These are phyloP conservation scores for Scophthalmus maximus DNA, from an alignment of 2,113 vertebrate species.

Conservation along the genomic window DNA sequence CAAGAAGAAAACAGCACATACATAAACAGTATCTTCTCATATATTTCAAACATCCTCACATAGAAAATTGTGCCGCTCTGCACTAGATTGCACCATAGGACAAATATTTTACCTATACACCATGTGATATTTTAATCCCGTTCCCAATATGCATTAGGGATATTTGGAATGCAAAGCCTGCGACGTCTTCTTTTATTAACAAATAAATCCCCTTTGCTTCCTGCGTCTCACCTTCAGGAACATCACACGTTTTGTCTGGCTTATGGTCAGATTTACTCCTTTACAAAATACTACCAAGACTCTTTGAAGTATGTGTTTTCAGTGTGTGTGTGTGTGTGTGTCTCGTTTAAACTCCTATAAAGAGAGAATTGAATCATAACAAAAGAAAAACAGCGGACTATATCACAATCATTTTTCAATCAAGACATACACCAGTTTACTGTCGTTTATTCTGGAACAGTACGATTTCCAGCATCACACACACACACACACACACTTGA, in stretches of 20 bases:
- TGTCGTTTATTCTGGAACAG: constrained; percentile 17
- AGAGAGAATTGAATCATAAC: neutral
- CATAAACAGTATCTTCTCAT: constrained; percentile 18
- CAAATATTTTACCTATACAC: constrained; percentile 26
- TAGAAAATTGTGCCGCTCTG: constrained; percentile 6
- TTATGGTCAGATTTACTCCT: constrained; percentile 12
- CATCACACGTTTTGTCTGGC: neutral
- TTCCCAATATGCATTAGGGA: constrained; percentile 39
- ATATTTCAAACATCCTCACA: neutral
- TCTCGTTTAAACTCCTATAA: neutral
- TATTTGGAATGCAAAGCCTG: constrained; percentile 18
- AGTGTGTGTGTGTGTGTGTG: neutral
- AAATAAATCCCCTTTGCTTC: constrained; percentile 14
- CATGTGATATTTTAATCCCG: constrained; percentile 42
- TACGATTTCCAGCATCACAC: neutral
- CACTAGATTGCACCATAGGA: neutral
- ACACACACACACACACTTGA: neutral
- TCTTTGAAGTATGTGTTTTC: neutral
- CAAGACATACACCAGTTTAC: constrained; percentile 6
- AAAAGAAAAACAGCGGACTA: too few relatives aligned
- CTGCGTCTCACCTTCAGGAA: neutral
- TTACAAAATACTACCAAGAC: neutral
- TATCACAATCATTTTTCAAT: constrained; percentile 1
- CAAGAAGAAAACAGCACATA: constrained; percentile 1
- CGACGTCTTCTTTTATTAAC: constrained; percentile 14